Percentiles rank a stretch among this genome's conserved stretches.
These are phyloP conservation scores for Prosapia bicincta DNA, from an alignment of 2,888 invertebrate species.

Conservation along the genomic window DNA sequence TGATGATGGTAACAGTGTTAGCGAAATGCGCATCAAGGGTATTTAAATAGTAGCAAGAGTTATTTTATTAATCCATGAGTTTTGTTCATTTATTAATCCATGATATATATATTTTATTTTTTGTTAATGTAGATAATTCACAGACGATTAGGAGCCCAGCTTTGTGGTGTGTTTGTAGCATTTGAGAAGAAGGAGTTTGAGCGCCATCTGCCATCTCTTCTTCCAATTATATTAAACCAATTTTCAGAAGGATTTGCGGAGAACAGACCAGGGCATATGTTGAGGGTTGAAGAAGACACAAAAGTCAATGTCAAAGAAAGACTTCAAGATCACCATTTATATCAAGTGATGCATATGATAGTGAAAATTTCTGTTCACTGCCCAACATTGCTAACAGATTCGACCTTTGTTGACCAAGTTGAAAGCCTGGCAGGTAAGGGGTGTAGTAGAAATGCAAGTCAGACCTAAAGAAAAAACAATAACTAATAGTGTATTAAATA, in stretches of 20 bases:
- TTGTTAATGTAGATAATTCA: conserved; percentile 52
- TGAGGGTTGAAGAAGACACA: conserved; percentile 39
- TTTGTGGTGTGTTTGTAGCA: conserved; percentile 74
- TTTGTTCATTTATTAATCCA: too few species aligned
- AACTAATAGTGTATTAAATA: background rate
- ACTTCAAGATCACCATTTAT: conserved; percentile 68
- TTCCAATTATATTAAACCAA: conserved; percentile 58
- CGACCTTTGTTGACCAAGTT: conserved; percentile 47
- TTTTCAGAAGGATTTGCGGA: conserved; percentile 51
- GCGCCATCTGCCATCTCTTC: conserved; percentile 56
- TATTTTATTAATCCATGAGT: too few species aligned
- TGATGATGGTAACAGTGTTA: too few species aligned
- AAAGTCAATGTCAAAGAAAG: conserved; percentile 56
- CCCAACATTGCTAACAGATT: conserved; percentile 54
- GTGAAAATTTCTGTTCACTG: conserved; percentile 65
- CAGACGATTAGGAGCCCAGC: conserved; percentile 71
- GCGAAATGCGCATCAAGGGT: too few species aligned
- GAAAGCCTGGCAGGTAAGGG: conserved; percentile 33
- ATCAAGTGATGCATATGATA: conserved; percentile 68
- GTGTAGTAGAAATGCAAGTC: background rate
- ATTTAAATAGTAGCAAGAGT: too few species aligned
- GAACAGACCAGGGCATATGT: conserved; percentile 38
- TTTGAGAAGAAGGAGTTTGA: conserved; percentile 71
- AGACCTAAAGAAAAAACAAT: too few species aligned
- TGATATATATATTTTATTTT: too few species aligned